Base-by-base conservation (phyloP, 2,888 invertebrate genomes). In the Diplolepis rosae region DNA sequence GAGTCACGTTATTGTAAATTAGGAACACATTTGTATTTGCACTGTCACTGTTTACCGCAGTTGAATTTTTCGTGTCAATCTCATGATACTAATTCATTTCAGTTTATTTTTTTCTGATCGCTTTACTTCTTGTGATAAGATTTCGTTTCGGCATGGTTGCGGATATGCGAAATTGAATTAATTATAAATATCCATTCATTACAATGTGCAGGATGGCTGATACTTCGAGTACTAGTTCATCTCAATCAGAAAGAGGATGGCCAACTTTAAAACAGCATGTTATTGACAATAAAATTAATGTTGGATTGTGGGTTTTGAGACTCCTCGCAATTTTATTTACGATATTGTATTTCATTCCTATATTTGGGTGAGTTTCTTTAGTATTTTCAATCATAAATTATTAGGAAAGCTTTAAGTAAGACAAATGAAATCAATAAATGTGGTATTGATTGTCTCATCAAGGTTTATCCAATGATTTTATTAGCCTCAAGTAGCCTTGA, bases 221-320 rank as follows among this genome's bases (percentile, higher is more conserved):
- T 66, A 82, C 80, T 5, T 42, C 82, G 18, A 83, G 66, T 52
- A 54, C 83, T 65, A 76, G 70, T 61, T 78, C 70, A 66, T 56
- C 75, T 5, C 72, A 82, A 48, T 82, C 82, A n/a, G 81, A 85
- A 0, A 91, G 91, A 85, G 93, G 93, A 69, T 90, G 93, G 79
- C 91, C 91, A 0, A 92, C 92, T 18, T 89, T 96, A 51, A 93
- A 93, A 84, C 91, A 92, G 45, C 95, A 96, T 83, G 90, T 97
- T 77, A 91, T 93, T 42, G 92, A 93, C 56, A 95, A 98, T 88
- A 97, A 96, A 91, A 92, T 98, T 68, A 96, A 96, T 84, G 94
- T 96, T 52, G 94, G 94, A 0, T 90, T 98, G 70, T 98, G 98
- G 96, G 92, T 93, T 15, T 95, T 97, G 39, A 91, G 99, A 82